Base-by-base conservation (phyloP, 2,888 invertebrate species). In the Bedellia somnulentella region DNA sequence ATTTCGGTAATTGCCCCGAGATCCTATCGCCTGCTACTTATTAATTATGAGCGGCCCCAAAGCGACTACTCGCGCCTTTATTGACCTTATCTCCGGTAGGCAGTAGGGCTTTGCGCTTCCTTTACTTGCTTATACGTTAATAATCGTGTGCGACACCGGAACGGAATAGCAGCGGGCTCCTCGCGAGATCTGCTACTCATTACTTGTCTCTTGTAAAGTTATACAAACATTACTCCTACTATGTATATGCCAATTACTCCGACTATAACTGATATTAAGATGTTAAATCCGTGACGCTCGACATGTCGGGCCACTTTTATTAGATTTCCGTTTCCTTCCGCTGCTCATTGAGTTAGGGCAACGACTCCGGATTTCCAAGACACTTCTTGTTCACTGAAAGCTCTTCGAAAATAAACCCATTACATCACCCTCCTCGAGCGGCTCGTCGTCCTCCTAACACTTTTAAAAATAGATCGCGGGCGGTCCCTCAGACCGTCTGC, bases 401-500 rank as follows among this genome's bases (percentile, higher is more conserved):
- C n/a, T n/a, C n/a, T n/a, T n/a, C 42, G 38, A 43, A 60, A 61
- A 57, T 54, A 57, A 57, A 46, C 48, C 43, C 46, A 54, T 62
- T 62, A 60, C 62, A 62, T 58, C 54, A 64, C 45, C 49, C 49
- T 51, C 49, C 49, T 42, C 50, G 45, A 45, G n/a, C 42, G 47
- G 32, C 34, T 30, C 31, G 29, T 32, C 29, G 33, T 32, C 34
- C 31, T 27, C 29, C 18, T 17, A 31, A 49, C 11, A 15, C 15
- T 21, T 53, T n/a, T 71, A 71, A 68, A 64, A 70, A 70, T 71
- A 73, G 60, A n/a, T n/a, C 48, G 31, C 41, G 44, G 46, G 49
- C 59, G 55, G 60, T 70, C 71, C 71, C 70, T 71, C 68, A 67
- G 71, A 70, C 61, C 70, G 66, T 64, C 58, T 57, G 67, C 58